These are phyloP conservation scores for Mobula birostris DNA, from an alignment of 2,113 vertebrate species.

Conservation along the genomic window DNA sequence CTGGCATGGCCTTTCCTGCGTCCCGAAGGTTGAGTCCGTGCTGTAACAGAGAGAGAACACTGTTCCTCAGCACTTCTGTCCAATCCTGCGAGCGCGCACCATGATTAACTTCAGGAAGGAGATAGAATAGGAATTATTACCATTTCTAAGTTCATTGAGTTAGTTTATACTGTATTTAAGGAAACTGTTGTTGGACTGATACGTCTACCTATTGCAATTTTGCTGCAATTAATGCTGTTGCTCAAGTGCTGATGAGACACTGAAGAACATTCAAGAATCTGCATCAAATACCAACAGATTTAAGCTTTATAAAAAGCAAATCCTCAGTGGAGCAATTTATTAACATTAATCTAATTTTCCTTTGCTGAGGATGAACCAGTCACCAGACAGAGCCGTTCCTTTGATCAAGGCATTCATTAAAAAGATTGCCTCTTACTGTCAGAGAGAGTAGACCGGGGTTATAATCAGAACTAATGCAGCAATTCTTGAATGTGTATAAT, in stretches of 20 bases:
- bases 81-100: too few relatives aligned
- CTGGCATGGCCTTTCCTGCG: too few relatives aligned
- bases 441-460: neutral
- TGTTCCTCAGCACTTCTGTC: too few relatives aligned
- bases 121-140: neutral
- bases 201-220: neutral
- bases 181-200: neutral
- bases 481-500: neutral
- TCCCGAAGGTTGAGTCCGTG: too few relatives aligned
- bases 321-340: neutral
- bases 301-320: neutral
- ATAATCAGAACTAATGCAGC: neutral
- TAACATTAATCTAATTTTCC: neutral
- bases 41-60: too few relatives aligned
- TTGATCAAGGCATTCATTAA: neutral
- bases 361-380: neutral
- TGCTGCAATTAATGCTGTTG: neutral
- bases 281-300: neutral
- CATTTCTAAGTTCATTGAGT: neutral
- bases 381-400: neutral
- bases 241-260: neutral
- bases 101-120: neutral
- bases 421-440: neutral
- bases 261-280: neutral
- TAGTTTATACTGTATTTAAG: neutral